Evolutionary conservation across 2,797 vertebrate genomes (phyloP), one percentile per base, ranked within the genome.

Genomic region (Pagetopsis macropterus): DNA sequence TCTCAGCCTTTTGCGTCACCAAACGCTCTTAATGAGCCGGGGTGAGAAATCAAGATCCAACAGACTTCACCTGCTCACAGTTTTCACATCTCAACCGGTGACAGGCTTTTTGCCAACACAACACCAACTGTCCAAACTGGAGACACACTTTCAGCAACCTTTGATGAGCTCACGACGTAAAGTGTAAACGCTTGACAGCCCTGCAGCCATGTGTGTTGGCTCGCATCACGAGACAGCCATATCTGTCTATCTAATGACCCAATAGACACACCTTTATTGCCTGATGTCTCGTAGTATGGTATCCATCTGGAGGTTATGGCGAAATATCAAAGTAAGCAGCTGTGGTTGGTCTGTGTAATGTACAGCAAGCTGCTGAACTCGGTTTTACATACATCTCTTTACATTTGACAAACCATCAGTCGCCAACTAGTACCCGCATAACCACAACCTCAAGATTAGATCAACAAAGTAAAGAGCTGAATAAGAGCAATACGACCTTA

Each of bases 11-110:
- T 64, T 63, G 76, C 50, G 70, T 90, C 72, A 89, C 79, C 79
- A 84, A 89, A 87, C 76, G 84, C 75, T 84, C 75, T 55, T 89
- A 85, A 89, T 77, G 79, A 90, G 70, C 69, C 8, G 12, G 73
- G 79, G 81, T 79, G 78, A 89, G 72, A 76, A 84, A 75, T 77
- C 75, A 77, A 55, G 70, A 81, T 63, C 65, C 56, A 46, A 67
- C 50, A 84, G 69, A 76, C 77, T 64, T 83, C 83, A 83, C 65
- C 84, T 90, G 84, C 79, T 84, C 23, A 1, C 40, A 71, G 64
- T 41, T 27, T 54, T 84, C 79, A 86, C 84, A 85, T 87, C 78
- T 70, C 87, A 84, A 74, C 68, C 76, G 54, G 69, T 74, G 85
- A 85, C 81, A 70, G 59, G 61, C 72, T 68, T 81, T 82, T 46